Base-by-base conservation (phyloP, 2,888 invertebrate species). In the Drosophila anomelani region DNA sequence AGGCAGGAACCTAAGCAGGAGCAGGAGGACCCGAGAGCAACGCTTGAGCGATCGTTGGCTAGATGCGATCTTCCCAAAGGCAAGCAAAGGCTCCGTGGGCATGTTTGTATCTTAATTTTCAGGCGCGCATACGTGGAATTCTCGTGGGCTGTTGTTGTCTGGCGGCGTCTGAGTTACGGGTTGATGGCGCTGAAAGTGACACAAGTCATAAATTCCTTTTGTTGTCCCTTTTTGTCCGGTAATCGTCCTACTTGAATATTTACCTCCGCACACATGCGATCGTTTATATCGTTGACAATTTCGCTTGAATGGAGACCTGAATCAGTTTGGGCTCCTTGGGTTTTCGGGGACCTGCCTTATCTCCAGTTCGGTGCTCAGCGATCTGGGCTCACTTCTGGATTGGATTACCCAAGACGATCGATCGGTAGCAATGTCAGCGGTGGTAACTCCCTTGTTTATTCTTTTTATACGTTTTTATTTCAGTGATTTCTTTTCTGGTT, bases 181-280 rank as follows among this genome's bases (percentile, higher is more conserved):
- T 85, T 88, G 90, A 80, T 88, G 88, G 85, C 90, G 87, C 89
- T 85, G 84, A 78, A 88, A 84, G 79, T 90, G 90, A 90, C 90
- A 90, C 90, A 90, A 89, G 88, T 90, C 89, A 90, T 90, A 90
- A 90, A 90, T 90, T 90, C 84, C 87, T 82, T 78, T 79, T 82
- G 86, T 85, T 64, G 67, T 47, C 53, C 51, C 60, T 64, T 60
- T 68, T 72, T 55, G 54, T 69, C 51, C 38, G 70, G 47, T 71
- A 70, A 56, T 60, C 70, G 70, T 71, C 62, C 41, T 47, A 49
- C 63, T 56, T 12, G 68, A 62, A 61, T 73, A 74, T 64, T 53
- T 72, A 68, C 70, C 67, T 41, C 20, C 15, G 58, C 63, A 13
- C 67, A 47, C 43, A 47, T 56, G 56, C 58, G 38, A 43, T 66